Evolutionary conservation across 2,797 vertebrate genomes (phyloP).

Genomic region (Brotogeris chrysoptera): DNA sequence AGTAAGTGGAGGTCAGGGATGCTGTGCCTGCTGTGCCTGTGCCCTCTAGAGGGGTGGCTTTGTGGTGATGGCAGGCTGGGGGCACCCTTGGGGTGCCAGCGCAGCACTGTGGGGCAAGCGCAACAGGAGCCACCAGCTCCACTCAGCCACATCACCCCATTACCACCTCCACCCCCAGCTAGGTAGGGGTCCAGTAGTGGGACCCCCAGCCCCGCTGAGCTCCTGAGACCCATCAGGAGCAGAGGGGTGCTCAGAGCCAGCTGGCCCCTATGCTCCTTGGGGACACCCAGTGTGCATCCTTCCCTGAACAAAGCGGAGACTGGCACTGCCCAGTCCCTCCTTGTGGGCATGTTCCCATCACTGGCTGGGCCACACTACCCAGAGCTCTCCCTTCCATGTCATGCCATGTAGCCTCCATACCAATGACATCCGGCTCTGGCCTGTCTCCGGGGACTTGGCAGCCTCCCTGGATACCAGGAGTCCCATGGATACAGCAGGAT

Average conservation of each 20-base stretch:
- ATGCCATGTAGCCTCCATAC: accelerated
- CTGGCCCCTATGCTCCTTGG: neutral
- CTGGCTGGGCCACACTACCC: accelerated
- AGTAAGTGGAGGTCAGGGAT: neutral
- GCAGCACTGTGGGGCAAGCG: accelerated
- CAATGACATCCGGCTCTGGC: neutral
- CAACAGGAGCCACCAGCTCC: neutral
- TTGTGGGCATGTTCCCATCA: accelerated
- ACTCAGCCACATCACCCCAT: accelerated
- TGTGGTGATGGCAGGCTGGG: accelerated
- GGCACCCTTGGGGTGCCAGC: accelerated
- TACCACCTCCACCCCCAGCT: neutral
- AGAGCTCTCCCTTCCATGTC: neutral
- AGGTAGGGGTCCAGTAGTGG: neutral
- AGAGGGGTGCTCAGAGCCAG: neutral
- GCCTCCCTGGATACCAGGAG: neutral
- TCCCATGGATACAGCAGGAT: neutral
- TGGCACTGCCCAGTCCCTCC: neutral
- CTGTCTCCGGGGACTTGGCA: neutral
- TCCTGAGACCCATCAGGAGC: neutral
- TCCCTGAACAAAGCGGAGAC: neutral
- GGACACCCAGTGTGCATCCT: neutral
- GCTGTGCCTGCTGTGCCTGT: neutral
- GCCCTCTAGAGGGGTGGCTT: neutral
- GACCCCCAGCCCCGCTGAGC: neutral